Conservation (phyloP, 2,113 vertebrate genomes). For the Charina bottae region DNA sequence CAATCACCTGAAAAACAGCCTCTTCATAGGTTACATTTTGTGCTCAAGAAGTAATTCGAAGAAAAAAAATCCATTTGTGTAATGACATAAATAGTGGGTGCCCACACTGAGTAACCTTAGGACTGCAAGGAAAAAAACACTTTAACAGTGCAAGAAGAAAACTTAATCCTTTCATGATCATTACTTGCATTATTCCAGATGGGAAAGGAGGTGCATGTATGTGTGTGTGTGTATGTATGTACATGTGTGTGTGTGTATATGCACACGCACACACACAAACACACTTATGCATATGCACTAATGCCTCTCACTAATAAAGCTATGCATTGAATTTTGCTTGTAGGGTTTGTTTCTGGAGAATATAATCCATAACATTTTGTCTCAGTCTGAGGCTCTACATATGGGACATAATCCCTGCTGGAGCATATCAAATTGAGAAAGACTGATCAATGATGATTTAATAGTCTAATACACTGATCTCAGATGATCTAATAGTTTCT, state of each 20-base stretch:
- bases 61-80: neutral
- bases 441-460: neutral
- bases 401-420: neutral
- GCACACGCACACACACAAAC: too few relatives aligned
- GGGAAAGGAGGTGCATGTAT: neutral
- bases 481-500: neutral
- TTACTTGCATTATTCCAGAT: neutral
- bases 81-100: neutral
- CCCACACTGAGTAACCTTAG: neutral
- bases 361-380: neutral
- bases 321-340: neutral
- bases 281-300: neutral
- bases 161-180: neutral
- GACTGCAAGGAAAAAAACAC: neutral
- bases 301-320: neutral
- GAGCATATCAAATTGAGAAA: neutral
- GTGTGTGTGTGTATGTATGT: too few relatives aligned
- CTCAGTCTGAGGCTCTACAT: neutral
- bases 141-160: neutral
- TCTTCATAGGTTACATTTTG: neutral
- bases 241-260: too few relatives aligned
- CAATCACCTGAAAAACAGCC: slow-evolving; percentile 3
- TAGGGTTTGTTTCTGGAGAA: neutral
- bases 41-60: neutral
- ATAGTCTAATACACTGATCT: neutral